Conservation (phyloP, 2,113 vertebrate genomes). For the Micromys minutus region DNA sequence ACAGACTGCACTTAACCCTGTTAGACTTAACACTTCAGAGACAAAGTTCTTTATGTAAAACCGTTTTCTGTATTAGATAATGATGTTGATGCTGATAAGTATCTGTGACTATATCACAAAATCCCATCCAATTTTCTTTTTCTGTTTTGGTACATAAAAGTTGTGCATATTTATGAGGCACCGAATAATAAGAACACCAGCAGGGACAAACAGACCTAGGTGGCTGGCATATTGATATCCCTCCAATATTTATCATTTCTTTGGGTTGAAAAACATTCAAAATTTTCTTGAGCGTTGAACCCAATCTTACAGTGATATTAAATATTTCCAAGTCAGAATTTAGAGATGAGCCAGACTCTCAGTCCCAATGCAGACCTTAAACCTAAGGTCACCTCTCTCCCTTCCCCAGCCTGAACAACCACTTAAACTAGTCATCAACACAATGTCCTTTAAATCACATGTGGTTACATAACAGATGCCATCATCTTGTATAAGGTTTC, state of each 20-base stretch:
- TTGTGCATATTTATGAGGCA: background rate
- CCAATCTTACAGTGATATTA: background rate
- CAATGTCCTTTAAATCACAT: background rate
- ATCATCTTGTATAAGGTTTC: background rate
- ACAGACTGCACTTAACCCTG: background rate
- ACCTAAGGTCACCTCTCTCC: background rate
- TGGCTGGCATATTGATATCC: background rate
- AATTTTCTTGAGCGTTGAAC: background rate
- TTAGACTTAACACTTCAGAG: conserved; percentile 28
- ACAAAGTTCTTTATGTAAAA: conserved; percentile 50
- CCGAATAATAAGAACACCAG: background rate
- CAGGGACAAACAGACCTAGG: background rate
- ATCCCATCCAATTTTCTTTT: background rate
- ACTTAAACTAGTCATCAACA: background rate
- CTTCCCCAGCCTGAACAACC: background rate
- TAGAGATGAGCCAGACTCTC: background rate
- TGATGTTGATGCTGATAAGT: conserved; percentile 7
- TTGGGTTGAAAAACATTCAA: background rate
- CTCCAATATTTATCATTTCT: background rate
- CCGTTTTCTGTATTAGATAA: background rate
- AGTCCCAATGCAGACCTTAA: background rate
- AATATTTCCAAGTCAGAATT: background rate
- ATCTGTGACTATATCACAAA: background rate
- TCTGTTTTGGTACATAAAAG: background rate
- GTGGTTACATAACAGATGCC: background rate